Conservation (phyloP, 2,113 vertebrate genomes). For the Buteo buteo region DNA sequence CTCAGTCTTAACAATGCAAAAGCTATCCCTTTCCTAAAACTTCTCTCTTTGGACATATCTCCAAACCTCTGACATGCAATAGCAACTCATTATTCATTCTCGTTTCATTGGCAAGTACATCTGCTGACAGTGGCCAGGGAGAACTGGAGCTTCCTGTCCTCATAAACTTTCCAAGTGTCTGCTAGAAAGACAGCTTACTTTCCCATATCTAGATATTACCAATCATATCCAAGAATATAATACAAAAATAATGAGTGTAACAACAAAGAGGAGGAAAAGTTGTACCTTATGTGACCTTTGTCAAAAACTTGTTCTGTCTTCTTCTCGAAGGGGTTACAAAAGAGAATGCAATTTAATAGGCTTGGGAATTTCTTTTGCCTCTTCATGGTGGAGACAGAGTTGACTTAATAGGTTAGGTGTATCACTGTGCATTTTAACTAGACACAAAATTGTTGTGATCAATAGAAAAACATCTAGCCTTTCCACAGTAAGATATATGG, state of each 20-base stretch:
- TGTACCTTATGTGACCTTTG: neutral
- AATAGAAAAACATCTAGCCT: neutral
- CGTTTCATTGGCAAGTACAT: neutral
- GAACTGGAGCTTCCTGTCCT: neutral
- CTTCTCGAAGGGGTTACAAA: neutral
- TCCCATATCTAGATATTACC: neutral
- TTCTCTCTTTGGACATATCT: neutral
- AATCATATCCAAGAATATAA: neutral
- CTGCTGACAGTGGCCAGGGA: neutral
- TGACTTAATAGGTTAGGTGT: neutral
- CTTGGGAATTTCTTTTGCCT: neutral
- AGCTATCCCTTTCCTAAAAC: neutral
- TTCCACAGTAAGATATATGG: neutral
- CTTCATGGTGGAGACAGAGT: neutral
- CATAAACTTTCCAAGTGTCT: neutral
- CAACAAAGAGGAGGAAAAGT: neutral
- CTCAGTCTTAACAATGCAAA: neutral
- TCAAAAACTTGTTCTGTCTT: neutral
- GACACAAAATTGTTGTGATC: neutral
- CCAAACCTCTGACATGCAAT: neutral
- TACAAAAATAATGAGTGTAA: neutral
- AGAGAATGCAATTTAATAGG: neutral
- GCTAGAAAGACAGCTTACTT: neutral
- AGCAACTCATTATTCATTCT: neutral
- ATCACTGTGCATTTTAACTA: neutral